A percentile compares a stretch with the other conserved stretches of the same genome.
These are phyloP conservation scores for Arion vulgaris DNA, from an alignment of 1,140 invertebrate genomes.

Conservation along the genomic window DNA sequence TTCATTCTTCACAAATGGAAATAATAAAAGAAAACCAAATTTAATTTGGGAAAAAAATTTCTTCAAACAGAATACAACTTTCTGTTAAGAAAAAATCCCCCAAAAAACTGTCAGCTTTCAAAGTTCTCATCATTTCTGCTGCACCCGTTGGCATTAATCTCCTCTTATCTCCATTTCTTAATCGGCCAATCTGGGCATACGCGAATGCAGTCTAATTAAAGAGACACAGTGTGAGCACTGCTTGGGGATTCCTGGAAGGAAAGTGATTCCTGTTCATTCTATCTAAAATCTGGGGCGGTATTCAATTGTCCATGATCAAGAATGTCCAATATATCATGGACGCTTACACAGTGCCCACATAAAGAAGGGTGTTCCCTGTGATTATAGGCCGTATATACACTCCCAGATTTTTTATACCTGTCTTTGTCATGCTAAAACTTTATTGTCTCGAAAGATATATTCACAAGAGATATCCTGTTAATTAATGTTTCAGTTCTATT, in stretches of 20 bases:
- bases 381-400: not conserved
- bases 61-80: not conserved
- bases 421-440: not conserved
- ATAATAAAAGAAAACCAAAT: not conserved
- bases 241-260: not conserved
- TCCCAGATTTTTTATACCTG: not conserved
- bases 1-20: not conserved
- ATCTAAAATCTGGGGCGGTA: not conserved
- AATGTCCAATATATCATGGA: not conserved
- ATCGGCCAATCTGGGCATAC: not conserved
- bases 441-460: not conserved
- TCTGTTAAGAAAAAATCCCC: too few species aligned
- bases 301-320: conserved; percentile 9
- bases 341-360: not conserved
- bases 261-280: not conserved
- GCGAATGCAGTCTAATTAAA: not conserved
- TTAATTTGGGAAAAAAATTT: not conserved
- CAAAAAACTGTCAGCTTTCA: not conserved
- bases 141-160: not conserved
- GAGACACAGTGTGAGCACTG: not conserved
- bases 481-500: not conserved
- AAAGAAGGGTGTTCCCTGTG: not conserved
- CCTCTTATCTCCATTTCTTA: conserved; percentile 5
- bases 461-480: not conserved
- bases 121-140: conserved; percentile 5